Base-by-base conservation (phyloP, 2,888 invertebrate genomes). In the Heliconius ethilla region DNA sequence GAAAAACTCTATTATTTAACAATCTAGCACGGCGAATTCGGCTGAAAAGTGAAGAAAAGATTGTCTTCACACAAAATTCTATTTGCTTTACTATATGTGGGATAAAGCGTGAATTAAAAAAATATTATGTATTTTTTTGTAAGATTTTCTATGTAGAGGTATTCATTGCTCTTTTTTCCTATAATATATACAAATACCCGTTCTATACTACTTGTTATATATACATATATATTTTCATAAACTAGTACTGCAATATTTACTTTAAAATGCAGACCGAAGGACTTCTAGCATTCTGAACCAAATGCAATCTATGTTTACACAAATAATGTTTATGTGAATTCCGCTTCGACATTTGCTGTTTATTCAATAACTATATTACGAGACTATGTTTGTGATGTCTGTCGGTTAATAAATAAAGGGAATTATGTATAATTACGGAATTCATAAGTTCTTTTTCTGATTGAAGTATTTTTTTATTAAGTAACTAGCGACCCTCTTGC, bases 221-320 rank as follows among this genome's bases (percentile, higher is more conserved):
- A 69, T n/a, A 10, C 13, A 33, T 67, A 15, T 29, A n/a, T 1
- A n/a, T 33, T 55, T 55, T 70, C 67, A 40, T 37, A n/a, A 66
- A 22, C 66, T 37, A 66, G 33, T 55, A 51, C 18, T 29, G 18
- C 11, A 6, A 65, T 74, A 37, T 74, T 74, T 63, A 63, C 40
- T 74, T 74, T 74, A 65, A 63, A 74, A 74, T 45, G 40, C 74
- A 74, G 25, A 65, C 74, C 45, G 40, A 63, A 74, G 74, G 45
- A 40, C 62, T 74, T 63, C 40, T 72, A 55, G 55, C 22, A 62
- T 74, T 74, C 74, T 22, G 74, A 27, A 63, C 63, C 74, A 65
- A 74, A 74, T 74, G 45, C 74, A 65, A 74, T 65, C 65, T 74
- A 45, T 74, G 45, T 74, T 74, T 74, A 74, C 63, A 65, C 27